These are phyloP conservation scores for Macquaria ambigua DNA, from an alignment of 2,113 vertebrate species.

Conservation along the genomic window DNA sequence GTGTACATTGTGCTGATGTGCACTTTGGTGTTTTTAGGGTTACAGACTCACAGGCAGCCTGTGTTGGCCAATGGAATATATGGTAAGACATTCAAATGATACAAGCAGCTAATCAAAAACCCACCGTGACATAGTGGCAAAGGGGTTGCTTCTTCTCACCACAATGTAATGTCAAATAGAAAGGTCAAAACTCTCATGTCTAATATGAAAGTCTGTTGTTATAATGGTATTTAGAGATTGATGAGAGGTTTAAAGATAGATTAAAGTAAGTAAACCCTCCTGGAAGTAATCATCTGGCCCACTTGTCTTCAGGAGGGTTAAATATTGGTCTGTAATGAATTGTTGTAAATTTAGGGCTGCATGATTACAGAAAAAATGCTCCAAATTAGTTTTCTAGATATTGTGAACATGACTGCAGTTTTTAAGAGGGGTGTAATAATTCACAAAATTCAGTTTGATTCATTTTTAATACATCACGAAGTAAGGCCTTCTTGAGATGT, in stretches of 20 bases:
- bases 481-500: neutral
- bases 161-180: neutral
- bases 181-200: neutral
- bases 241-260: neutral
- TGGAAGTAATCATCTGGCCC: neutral
- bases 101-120: slow-evolving; percentile 41
- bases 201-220: neutral
- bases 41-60: slow-evolving; percentile 75
- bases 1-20: slow-evolving; percentile 76
- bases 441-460: neutral
- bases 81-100: slow-evolving; percentile 81
- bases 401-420: neutral
- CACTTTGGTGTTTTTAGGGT: slow-evolving; percentile 84
- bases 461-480: neutral
- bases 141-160: slow-evolving; percentile 7
- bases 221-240: neutral
- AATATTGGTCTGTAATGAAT: neutral
- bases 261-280: neutral
- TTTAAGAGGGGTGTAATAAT: neutral
- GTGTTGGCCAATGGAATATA: slow-evolving; percentile 84
- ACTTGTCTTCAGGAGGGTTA: neutral
- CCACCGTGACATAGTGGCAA: slow-evolving; percentile 50
- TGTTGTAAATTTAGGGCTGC: slow-evolving; percentile 19
- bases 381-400: neutral
- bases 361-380: slow-evolving; percentile 6